phyloP scores from a whole-genome alignment of 2,888 invertebrate species.

The Ischnura elegans region DNA sequence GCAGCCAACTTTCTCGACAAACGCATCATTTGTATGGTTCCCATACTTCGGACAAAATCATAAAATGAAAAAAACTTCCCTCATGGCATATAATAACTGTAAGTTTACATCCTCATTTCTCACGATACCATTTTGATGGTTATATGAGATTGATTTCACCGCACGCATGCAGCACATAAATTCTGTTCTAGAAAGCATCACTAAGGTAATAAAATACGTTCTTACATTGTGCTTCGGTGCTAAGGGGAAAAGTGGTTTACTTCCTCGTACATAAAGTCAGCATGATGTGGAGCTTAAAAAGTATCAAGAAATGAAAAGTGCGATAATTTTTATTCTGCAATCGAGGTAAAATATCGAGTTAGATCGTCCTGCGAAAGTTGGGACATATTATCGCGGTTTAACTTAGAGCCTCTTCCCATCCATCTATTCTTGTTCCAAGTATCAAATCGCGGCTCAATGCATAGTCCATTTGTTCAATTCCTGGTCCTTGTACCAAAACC shows the following conservation, averaged over 20 bases:
- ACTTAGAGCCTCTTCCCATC: too few relatives aligned
- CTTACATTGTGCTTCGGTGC: not conserved
- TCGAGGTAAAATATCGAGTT: not conserved
- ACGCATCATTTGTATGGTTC: not conserved
- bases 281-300: too few relatives aligned
- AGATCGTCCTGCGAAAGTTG: not conserved
- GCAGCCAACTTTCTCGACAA: slow-evolving; percentile 3
- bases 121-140: not conserved
- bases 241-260: not conserved
- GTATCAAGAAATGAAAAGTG: too few relatives aligned
- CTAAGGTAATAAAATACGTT: not conserved
- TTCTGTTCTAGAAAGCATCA: not conserved
- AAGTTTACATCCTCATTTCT: not conserved
- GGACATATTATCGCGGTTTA: too few relatives aligned
- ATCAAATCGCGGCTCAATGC: too few relatives aligned
- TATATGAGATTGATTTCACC: not conserved
- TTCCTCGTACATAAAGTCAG: too few relatives aligned
- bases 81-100: not conserved
- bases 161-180: not conserved
- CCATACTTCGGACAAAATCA: not conserved
- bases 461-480: too few relatives aligned
- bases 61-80: not conserved
- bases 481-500: too few relatives aligned
- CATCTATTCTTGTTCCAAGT: too few relatives aligned
- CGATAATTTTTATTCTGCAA: not conserved